Conservation (phyloP, 2,797 vertebrate genomes). For the Lepilemur septentrionalis region DNA sequence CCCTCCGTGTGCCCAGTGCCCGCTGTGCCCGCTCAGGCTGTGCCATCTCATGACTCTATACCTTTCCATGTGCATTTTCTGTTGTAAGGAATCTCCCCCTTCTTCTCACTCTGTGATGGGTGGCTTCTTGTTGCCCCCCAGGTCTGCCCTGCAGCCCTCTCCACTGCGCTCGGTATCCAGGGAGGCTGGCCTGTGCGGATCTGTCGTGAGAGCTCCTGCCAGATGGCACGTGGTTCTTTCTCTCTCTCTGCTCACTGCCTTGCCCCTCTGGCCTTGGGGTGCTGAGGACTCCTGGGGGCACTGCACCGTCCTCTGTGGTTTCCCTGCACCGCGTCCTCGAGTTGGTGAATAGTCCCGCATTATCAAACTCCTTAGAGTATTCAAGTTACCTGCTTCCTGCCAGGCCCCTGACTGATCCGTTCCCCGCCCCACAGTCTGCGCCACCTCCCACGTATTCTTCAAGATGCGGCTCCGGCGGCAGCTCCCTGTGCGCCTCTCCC, state of each 20-base stretch:
- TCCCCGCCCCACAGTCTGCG: not conserved
- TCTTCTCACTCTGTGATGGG: not conserved
- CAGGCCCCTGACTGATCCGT: not conserved
- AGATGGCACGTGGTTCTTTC: not conserved
- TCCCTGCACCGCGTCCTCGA: not conserved
- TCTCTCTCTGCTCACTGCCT: not conserved
- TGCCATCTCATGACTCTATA: accelerated
- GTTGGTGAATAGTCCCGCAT: not conserved
- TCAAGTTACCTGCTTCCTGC: not conserved
- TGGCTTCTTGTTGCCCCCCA: not conserved
- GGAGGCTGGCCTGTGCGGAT: not conserved
- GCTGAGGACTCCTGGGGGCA: not conserved
- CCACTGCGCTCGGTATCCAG: not conserved
- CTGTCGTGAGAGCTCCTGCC: not conserved
- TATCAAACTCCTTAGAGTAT: not conserved
- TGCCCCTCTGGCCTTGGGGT: not conserved
- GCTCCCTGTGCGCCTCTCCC: not conserved
- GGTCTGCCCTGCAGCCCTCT: not conserved
- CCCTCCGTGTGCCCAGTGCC: not conserved
- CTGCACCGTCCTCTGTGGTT: not conserved
- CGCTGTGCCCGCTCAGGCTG: accelerated
- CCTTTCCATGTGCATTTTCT: not conserved
- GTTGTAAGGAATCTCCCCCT: not conserved
- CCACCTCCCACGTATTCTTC: not conserved
- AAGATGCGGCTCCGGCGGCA: not conserved